Evolutionary conservation across 2,888 invertebrate genomes (phyloP), one percentile per base, ranked within the genome.

Genomic region (Drosophila anomelani): DNA sequence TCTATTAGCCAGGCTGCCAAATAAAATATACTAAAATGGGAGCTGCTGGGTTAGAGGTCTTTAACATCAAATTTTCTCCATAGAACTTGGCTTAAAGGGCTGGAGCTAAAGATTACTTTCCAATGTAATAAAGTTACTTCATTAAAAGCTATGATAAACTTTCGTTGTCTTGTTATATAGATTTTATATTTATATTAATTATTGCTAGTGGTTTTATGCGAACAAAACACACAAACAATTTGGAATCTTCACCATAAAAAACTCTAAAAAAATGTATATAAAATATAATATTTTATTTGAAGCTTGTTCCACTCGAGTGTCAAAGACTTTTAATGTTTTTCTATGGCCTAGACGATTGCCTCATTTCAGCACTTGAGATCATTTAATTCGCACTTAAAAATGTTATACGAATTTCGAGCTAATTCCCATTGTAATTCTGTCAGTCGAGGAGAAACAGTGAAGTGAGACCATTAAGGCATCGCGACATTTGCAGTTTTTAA

Each of bases 381-480:
- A 26, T 59, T 51, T 59, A 53, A 71, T 71, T 70, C 23, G 59
- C 58, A 70, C 71, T 59, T 47, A n/a, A 53, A 43, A 60, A 15
- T 36, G 39, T 59, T 20, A 69, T 43, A 44, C 38, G 41, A 46
- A 69, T 76, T 81, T 67, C 57, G 39, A 55, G 72, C 71, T 71
- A 70, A 60, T 70, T 71, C 60, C 44, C 71, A 70, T 70, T 70
- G 69, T 70, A 70, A 39, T 26, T 26, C 53, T 71, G 71, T 39
- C 53, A 46, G 59, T 9, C 34, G 72, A 13, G 32, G 17, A 38
- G 47, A 56, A 32, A 46, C 41, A 15, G 32, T 51, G 38, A 73
- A 51, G 60, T 56, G 62, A 55, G 56, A 60, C 69, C 78, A 81
- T 88, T 85, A 82, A 78, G 72, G 43, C 46, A 66, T 54, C 67